Base-by-base conservation (phyloP, 2,113 vertebrate genomes). In the Oceanodroma tethys region DNA sequence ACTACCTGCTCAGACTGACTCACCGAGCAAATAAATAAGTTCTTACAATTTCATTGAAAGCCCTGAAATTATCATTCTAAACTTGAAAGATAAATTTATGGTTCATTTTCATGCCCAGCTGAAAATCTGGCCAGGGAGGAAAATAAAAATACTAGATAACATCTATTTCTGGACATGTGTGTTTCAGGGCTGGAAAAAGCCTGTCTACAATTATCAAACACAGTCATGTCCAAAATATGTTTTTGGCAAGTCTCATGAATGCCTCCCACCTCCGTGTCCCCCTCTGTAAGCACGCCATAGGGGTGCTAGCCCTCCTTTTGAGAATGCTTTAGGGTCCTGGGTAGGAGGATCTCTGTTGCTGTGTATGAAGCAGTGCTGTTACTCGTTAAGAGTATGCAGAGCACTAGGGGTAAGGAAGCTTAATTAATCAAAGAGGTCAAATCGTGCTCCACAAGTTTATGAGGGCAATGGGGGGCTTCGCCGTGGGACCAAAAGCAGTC, bases 191-290 rank as follows among this genome's bases (percentile, higher is more conserved):
- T 88, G 45, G 34, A 74, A 87, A 93, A 82, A 58, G 4, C 13
- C 29, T 73, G 30, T 58, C 66, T 45, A 38, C 52, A 90, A 58
- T 14, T 72, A 62, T 16, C 32, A 94, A 25, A 63, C 8, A 45
- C 0, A 0, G 2, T 45, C 12, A 0, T 50, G 22, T 52, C 59
- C 40, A 45, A 76, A 75, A 50, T 14, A 68, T 1, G 3, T 6
- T 79, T 89, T 50, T 95, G 71, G 27, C 6, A 56, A 52, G 15
- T 48, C 23, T 81, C 30, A 16, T n/a, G 52, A 48, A 36, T 71
- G 29, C 4, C 6, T 7, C 3, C 11, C 1, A 0, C 13, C 38
- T 50, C 79, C 1, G 0, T 45, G 60, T 53, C 3, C 3, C 17
- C 6, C 19, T 68, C 67, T 9, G 1, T 26, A 65, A 86, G 59